These are phyloP conservation scores for Eudasyphora cyanicolor DNA, from an alignment of 2,888 invertebrate species.

Conservation along the genomic window DNA sequence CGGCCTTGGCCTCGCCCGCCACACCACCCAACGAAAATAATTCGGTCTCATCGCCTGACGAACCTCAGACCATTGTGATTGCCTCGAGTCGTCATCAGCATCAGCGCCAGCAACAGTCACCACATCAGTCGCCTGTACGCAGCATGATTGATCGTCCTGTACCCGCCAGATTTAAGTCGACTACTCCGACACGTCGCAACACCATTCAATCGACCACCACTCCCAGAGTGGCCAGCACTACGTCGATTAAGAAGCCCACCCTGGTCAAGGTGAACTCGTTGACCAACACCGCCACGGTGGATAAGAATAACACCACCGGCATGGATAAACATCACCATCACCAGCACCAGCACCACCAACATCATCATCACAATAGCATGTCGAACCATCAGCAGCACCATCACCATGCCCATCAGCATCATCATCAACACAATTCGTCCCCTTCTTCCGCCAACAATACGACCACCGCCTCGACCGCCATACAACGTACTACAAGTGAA, in stretches of 20 bases:
- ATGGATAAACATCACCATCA: slow-evolving; percentile 68
- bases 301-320: slow-evolving; percentile 17
- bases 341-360: slow-evolving; percentile 70
- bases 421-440: slow-evolving; percentile 66
- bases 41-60: slow-evolving; percentile 75
- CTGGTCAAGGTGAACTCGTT: slow-evolving; percentile 74
- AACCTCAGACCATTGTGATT: slow-evolving; percentile 72
- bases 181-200: slow-evolving; percentile 71
- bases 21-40: slow-evolving; percentile 70
- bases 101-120: slow-evolving; percentile 58
- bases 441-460: slow-evolving; percentile 55
- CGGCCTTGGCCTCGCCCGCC: slow-evolving; percentile 67
- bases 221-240: slow-evolving; percentile 66
- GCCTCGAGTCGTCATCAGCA: slow-evolving; percentile 67
- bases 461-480: slow-evolving; percentile 76
- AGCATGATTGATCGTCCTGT: slow-evolving; percentile 77
- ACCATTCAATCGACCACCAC: slow-evolving; percentile 73
- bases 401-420: slow-evolving; percentile 65
- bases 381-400: slow-evolving; percentile 66
- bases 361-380: slow-evolving; percentile 69
- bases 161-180: slow-evolving; percentile 73
- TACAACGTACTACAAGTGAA: slow-evolving; percentile 87
- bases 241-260: slow-evolving; percentile 72
- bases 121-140: slow-evolving; percentile 65
- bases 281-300: slow-evolving; percentile 51